Conservation (phyloP, 2,888 invertebrate genomes). For the Platycheirus rosarum region DNA sequence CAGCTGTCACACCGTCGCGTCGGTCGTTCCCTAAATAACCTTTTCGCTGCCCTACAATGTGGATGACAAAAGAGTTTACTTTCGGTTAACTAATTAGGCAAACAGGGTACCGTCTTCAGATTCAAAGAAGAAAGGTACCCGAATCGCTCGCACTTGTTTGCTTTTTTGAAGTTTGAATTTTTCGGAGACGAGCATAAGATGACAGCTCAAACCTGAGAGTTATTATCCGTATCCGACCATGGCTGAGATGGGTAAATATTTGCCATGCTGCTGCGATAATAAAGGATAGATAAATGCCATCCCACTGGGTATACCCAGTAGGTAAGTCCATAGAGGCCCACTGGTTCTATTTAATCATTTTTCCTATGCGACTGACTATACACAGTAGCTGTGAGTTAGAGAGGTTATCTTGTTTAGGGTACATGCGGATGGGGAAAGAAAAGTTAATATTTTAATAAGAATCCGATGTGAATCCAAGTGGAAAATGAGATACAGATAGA, state of each 20-base stretch:
- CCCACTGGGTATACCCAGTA: constrained; percentile 1
- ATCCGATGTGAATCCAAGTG: constrained; percentile 64
- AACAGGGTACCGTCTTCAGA: constrained; percentile 43
- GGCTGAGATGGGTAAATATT: constrained; percentile 65
- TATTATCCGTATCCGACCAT: constrained; percentile 49
- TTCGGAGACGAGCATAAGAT: constrained; percentile 10
- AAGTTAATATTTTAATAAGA: constrained; percentile 73
- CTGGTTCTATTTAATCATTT: constrained; percentile 54
- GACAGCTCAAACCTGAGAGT: constrained; percentile 22
- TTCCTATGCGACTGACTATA: constrained; percentile 47
- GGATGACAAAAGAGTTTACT: constrained; percentile 72
- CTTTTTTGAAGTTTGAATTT: constrained; percentile 30
- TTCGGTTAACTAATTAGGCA: constrained; percentile 71
- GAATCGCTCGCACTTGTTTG: constrained; percentile 48
- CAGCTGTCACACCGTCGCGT: background rate
- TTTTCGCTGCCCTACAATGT: constrained; percentile 47
- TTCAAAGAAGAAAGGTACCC: constrained; percentile 24
- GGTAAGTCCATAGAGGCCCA: constrained; percentile 39
- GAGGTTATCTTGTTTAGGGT: background rate
- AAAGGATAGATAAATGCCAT: constrained; percentile 66
- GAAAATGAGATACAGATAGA: constrained; percentile 70
- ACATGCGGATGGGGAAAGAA: constrained; percentile 17
- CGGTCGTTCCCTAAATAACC: background rate
- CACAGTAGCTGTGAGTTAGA: constrained; percentile 57
- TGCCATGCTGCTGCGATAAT: constrained; percentile 71